Conservation (phyloP, 2,797 vertebrate species). For the Champsocephalus gunnari region DNA sequence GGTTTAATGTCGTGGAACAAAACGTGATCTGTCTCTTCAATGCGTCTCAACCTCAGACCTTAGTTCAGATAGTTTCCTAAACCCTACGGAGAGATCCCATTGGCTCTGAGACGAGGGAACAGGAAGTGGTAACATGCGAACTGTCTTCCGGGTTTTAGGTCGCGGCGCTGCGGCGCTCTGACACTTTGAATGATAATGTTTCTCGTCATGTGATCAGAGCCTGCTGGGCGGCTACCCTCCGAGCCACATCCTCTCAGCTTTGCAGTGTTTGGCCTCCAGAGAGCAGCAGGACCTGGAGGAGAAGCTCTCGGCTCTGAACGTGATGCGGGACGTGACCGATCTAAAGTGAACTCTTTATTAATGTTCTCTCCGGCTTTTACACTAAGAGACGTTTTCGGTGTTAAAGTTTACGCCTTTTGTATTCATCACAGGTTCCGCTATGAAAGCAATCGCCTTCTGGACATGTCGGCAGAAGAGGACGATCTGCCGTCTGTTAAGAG, state of each 20-base stretch:
- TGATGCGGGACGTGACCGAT: conserved; percentile 75
- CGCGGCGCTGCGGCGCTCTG: background rate
- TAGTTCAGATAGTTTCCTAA: too few relatives aligned
- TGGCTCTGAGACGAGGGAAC: too few relatives aligned
- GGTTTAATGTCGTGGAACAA: too few relatives aligned
- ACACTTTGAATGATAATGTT: conserved; percentile 5
- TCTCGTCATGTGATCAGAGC: conserved; percentile 71
- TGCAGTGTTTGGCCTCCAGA: conserved; percentile 81
- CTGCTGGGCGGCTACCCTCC: conserved; percentile 79
- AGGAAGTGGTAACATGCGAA: too few relatives aligned
- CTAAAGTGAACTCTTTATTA: conserved; percentile 68
- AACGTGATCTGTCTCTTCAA: too few relatives aligned
- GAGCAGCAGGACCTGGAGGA: conserved; percentile 80
- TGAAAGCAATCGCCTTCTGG: conserved; percentile 77
- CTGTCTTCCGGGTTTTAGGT: too few relatives aligned
- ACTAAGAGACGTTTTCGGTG: background rate
- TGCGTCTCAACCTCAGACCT: too few relatives aligned
- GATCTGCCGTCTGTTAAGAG: conserved; percentile 80
- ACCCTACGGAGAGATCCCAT: too few relatives aligned
- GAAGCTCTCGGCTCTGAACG: conserved; percentile 76
- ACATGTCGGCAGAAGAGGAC: conserved; percentile 75
- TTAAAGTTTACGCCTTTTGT: background rate
- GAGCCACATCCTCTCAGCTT: conserved; percentile 81
- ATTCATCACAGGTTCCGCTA: conserved; percentile 77
- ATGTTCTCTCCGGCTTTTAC: background rate